Base-by-base conservation (phyloP, 1,140 invertebrate genomes). In the Chelonus insularis region DNA sequence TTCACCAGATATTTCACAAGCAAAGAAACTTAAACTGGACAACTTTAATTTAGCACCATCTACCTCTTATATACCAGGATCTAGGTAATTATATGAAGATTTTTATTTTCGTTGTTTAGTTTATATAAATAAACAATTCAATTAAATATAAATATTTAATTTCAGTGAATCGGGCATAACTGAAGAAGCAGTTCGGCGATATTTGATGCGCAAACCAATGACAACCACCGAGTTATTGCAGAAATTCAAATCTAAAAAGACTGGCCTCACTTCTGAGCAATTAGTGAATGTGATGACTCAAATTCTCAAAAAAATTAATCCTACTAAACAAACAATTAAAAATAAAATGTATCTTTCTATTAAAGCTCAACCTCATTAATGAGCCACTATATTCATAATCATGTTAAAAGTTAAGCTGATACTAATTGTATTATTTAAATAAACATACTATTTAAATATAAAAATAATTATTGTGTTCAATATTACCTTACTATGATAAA, bases 221-320 rank as follows among this genome's bases (percentile, higher is more conserved):
- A 98, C 96, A 0, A 92, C 95, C 0, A 97, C 93, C 0, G 95
- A 98, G 75, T 78, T 98, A 11, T 76, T 98, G 4, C 92, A 95
- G 41, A 98, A 98, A 81, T 97, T 98, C 80, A 96, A 95, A 76
- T 92, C 91, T 16, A 96, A 96, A 75, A 94, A 95, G 69, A 93
- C 92, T n/a, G 93, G 93, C 8, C 84, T 97, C 25, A 89, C 87
- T 14, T 92, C 89, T 52, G 93, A 97, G 62, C 90, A 96, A 60
- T 83, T 98, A 62, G 94, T 96, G 1, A 91, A 91, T 65, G 90
- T 92, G 14, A 96, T 98, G 87, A 96, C 94, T 18, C 91, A 95
- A 72, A 94, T 98, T 61, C 83, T 98, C 9, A 97, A 97, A 80
- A 90, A 91, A 72, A 95, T 98, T 68, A 96, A 97, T 84, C 95